Conservation (phyloP, 1,140 invertebrate species). For the Eupeodes corollae region DNA sequence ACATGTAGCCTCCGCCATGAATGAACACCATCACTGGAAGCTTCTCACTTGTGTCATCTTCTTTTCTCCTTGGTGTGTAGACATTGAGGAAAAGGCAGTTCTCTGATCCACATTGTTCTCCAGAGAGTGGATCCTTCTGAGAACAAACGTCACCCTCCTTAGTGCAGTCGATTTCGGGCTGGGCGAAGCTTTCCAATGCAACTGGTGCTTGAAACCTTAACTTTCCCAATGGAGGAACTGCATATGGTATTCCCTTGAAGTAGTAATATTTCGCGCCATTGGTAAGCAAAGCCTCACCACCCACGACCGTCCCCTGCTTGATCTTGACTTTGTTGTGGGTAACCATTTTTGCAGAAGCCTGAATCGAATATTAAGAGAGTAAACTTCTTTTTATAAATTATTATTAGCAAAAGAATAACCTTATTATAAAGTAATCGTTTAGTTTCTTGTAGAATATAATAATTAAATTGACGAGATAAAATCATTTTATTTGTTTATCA, state of each 20-base stretch:
- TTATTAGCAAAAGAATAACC: no score
- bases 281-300: constrained; percentile 15
- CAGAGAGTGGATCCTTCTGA: constrained; percentile 20
- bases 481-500: no score
- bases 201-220: constrained; percentile 38
- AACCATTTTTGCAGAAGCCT: no score
- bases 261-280: constrained; percentile 38
- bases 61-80: constrained; percentile 18
- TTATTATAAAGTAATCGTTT: no score
- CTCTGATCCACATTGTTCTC: constrained; percentile 11
- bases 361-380: no score
- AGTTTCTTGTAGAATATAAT: no score
- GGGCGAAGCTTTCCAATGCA: constrained; percentile 18
- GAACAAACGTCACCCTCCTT: constrained; percentile 20
- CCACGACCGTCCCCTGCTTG: constrained; percentile 26
- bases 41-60: constrained; percentile 14
- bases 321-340: constrained; percentile 17
- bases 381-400: no score
- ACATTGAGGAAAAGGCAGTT: constrained; percentile 38
- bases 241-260: constrained; percentile 42
- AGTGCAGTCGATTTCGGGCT: constrained; percentile 23
- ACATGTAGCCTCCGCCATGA: constrained; percentile 41
- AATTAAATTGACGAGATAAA: no score
- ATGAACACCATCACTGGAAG: constrained; percentile 44
- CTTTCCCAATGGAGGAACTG: constrained; percentile 39